These are phyloP conservation scores for Amitus sp. DNA, from an alignment of 2,888 invertebrate genomes.

Conservation along the genomic window DNA sequence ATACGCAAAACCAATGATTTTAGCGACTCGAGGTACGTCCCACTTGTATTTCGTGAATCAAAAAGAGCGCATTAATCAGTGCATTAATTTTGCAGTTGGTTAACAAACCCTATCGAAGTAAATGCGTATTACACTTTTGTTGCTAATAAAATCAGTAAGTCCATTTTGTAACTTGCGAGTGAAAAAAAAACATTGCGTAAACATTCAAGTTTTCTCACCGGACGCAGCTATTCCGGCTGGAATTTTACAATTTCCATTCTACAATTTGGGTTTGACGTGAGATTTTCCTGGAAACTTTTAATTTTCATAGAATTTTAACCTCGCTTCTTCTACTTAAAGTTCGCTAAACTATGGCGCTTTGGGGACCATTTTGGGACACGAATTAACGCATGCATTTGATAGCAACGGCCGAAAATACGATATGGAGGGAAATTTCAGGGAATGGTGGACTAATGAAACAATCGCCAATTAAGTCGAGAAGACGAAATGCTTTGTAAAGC, in stretches of 20 bases:
- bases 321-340: no score
- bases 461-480: constrained; percentile 79
- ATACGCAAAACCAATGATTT: constrained; percentile 70
- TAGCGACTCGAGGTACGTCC: constrained; percentile 54
- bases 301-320: no score
- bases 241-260: constrained; percentile 86
- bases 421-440: constrained; percentile 83
- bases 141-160: constrained; percentile 84
- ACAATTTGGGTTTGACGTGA: constrained; percentile 86
- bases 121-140: constrained; percentile 85
- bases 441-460: constrained; percentile 90
- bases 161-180: constrained; percentile 12
- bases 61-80: no score
- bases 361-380: constrained; percentile 83
- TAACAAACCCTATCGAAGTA: constrained; percentile 80
- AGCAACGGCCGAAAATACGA: constrained; percentile 83
- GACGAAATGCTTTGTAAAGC: constrained; percentile 85
- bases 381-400: constrained; percentile 72
- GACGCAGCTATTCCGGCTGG: constrained; percentile 83
- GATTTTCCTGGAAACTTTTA: constrained; percentile 57
- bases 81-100: constrained; percentile 74
- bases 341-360: constrained; percentile 85
- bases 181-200: constrained; percentile 17
- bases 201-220: constrained; percentile 44
- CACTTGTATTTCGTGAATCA: no score